Evolutionary conservation across 2,888 invertebrate species (phyloP).

Genomic region (Keiferia lycopersicella): DNA sequence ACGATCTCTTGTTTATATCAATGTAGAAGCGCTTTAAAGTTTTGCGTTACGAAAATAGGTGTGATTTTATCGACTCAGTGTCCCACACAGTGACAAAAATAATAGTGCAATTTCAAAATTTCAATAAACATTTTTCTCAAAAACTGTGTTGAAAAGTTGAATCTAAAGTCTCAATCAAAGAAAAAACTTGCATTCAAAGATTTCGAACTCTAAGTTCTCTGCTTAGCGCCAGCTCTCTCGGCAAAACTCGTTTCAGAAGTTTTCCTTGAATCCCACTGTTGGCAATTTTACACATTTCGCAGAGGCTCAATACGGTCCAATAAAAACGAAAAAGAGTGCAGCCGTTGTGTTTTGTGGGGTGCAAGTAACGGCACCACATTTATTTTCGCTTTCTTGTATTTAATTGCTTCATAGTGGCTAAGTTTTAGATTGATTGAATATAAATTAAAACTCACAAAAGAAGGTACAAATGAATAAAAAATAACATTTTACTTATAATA

Average conservation of each 20-base stretch:
- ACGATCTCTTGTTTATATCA: too few species aligned
- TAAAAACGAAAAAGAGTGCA: slow-evolving; percentile 51
- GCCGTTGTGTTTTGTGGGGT: slow-evolving; percentile 34
- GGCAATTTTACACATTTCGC: slow-evolving; percentile 65
- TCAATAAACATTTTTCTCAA: slow-evolving; percentile 7
- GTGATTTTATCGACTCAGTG: too few species aligned
- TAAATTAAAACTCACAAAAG: too few species aligned
- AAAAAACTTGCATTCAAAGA: slow-evolving; percentile 39
- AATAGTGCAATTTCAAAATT: background rate
- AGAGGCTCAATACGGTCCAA: slow-evolving; percentile 60
- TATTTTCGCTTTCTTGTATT: background rate
- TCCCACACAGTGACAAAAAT: too few species aligned
- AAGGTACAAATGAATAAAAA: too few species aligned
- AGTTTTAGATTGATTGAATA: too few species aligned
- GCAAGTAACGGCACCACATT: slow-evolving; percentile 26
- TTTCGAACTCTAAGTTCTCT: slow-evolving; percentile 26
- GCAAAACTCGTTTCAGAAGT: slow-evolving; percentile 55
- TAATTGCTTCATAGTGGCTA: background rate
- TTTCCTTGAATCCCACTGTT: slow-evolving; percentile 57
- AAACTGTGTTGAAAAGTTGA: background rate
- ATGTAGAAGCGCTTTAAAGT: too few species aligned
- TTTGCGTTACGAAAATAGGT: too few species aligned
- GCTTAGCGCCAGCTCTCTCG: slow-evolving; percentile 47
- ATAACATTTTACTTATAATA: too few species aligned
- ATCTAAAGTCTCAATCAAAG: slow-evolving; percentile 1